These are phyloP conservation scores for Acholoe squamosa DNA, from an alignment of 2,888 invertebrate genomes.

Conservation along the genomic window DNA sequence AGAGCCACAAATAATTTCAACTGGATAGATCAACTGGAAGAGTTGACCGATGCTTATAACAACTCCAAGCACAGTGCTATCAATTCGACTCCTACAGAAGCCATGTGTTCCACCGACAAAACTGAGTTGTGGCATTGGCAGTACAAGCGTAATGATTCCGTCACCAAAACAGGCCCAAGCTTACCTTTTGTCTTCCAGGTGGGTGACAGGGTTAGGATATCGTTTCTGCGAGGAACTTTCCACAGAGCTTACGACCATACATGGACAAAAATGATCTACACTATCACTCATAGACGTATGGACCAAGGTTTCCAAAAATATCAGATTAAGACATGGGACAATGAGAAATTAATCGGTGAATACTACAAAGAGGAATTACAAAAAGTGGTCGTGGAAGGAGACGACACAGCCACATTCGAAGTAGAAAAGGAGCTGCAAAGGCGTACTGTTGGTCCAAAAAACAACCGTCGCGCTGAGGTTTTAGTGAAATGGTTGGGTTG, in stretches of 20 bases:
- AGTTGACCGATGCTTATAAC: neutral
- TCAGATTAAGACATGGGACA: neutral
- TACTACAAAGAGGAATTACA: neutral
- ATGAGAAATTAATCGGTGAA: neutral
- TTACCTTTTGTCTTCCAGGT: neutral
- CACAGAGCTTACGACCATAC: neutral
- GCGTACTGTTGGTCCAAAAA: neutral
- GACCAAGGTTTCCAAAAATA: neutral
- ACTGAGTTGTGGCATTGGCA: constrained; percentile 4
- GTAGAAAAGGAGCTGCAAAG: neutral
- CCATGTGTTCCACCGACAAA: neutral
- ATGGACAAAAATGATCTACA: neutral
- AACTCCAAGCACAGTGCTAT: neutral
- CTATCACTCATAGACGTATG: neutral
- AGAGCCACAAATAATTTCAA: neutral
- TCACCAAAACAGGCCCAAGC: neutral
- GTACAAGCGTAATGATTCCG: neutral
- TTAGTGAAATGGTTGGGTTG: neutral
- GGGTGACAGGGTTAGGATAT: neutral
- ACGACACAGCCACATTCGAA: neutral
- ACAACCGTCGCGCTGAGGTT: neutral
- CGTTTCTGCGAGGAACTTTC: neutral
- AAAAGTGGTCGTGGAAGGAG: neutral
- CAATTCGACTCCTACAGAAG: neutral
- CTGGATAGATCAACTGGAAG: neutral